Percentiles rank a stretch among this genome's conserved stretches.
phyloP scores from a whole-genome alignment of 2,797 vertebrate species.

The Poecilia picta region DNA sequence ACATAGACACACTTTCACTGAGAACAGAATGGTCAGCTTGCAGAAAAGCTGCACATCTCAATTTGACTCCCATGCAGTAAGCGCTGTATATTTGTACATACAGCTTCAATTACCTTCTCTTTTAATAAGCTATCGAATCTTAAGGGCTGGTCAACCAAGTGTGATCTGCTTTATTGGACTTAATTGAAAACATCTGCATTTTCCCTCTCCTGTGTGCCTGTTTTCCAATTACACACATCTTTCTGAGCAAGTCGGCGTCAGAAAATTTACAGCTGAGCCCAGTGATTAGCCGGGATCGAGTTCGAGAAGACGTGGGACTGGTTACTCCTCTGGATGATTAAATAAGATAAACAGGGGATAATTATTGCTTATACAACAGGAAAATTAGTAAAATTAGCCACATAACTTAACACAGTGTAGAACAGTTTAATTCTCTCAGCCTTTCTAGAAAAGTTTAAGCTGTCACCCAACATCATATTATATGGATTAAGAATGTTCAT shows the following conservation, averaged over 20 bases:
- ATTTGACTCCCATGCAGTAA: slow-evolving; percentile 17
- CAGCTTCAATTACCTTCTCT: slow-evolving; percentile 36
- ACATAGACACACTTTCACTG: slow-evolving; percentile 23
- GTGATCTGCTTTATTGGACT: slow-evolving; percentile 48
- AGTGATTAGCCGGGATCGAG: slow-evolving; percentile 48
- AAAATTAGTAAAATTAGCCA: slow-evolving; percentile 24
- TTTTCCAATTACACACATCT: slow-evolving; percentile 57
- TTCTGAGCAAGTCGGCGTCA: slow-evolving; percentile 51
- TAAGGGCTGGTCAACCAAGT: slow-evolving; percentile 41
- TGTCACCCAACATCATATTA: neutral
- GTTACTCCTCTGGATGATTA: slow-evolving; percentile 32
- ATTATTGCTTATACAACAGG: slow-evolving; percentile 8
- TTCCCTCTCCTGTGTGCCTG: slow-evolving; percentile 30
- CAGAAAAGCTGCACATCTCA: slow-evolving; percentile 23
- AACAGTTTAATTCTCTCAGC: neutral
- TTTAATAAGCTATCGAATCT: neutral
- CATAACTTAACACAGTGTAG: neutral
- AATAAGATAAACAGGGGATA: slow-evolving; percentile 22
- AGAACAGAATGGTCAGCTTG: slow-evolving; percentile 18
- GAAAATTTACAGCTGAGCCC: slow-evolving; percentile 43
- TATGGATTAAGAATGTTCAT: neutral
- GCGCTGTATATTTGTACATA: slow-evolving; percentile 27
- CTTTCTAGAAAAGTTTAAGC: neutral
- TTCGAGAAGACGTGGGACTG: slow-evolving; percentile 40
- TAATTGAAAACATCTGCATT: slow-evolving; percentile 68